Conservation (phyloP, 1,140 invertebrate genomes). For the Drosophila bifasciata region DNA sequence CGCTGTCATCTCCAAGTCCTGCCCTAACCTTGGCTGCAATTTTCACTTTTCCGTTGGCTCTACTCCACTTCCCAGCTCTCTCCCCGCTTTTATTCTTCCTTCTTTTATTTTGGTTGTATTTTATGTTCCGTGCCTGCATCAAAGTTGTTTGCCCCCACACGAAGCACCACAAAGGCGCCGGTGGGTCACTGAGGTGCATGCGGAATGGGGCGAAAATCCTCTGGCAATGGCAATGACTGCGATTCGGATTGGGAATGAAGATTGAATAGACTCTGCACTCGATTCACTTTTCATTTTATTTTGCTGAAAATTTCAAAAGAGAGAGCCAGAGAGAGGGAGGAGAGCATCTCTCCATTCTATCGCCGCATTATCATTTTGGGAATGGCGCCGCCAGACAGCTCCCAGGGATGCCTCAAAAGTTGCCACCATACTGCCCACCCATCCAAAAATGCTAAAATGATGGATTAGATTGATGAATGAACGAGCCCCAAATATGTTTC, state of each 20-base stretch:
- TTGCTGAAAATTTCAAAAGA: no score
- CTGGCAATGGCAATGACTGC: no score
- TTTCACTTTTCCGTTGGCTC: not conserved
- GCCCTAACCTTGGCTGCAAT: constrained; percentile 27
- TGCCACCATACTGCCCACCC: no score
- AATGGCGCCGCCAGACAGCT: not conserved
- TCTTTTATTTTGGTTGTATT: constrained; percentile 9
- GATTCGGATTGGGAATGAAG: constrained; percentile 27
- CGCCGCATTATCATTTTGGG: constrained; percentile 30
- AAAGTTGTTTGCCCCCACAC: constrained; percentile 31
- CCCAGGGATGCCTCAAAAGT: not conserved
- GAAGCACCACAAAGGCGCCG: constrained; percentile 30
- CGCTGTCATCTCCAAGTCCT: constrained; percentile 15
- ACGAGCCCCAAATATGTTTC: constrained; percentile 14
- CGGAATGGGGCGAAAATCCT: no score
- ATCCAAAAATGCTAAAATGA: constrained; percentile 7
- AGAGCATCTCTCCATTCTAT: not conserved
- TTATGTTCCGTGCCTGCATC: constrained; percentile 29
- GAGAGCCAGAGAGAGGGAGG: no score
- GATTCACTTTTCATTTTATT: constrained; percentile 15
- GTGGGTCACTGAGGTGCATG: no score
- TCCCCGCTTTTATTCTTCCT: not conserved
- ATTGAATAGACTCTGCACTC: constrained; percentile 36
- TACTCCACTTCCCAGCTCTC: no score
- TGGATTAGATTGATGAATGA: constrained; percentile 22